Conservation (phyloP, 2,113 vertebrate genomes). For the Cinclus cinclus region DNA sequence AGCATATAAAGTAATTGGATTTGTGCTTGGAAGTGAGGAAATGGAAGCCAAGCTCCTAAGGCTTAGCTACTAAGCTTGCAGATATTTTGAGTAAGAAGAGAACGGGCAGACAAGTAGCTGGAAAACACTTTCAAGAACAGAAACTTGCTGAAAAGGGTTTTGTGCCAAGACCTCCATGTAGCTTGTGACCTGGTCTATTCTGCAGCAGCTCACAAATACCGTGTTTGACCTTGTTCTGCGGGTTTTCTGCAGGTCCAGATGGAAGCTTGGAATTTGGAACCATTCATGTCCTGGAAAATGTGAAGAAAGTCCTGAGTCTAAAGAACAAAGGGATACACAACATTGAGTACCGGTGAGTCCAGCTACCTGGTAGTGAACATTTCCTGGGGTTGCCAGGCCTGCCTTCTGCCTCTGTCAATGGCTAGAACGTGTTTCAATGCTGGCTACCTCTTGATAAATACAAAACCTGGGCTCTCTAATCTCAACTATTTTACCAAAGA, state of each 20-base stretch:
- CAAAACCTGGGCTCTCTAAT: too few relatives aligned
- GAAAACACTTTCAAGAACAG: too few relatives aligned
- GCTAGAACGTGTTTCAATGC: too few relatives aligned
- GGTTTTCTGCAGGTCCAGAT: conserved; percentile 69
- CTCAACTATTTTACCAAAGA: too few relatives aligned
- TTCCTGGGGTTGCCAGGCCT: too few relatives aligned
- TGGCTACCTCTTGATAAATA: too few relatives aligned
- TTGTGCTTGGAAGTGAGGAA: neutral
- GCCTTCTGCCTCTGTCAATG: too few relatives aligned
- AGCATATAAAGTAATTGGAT: neutral
- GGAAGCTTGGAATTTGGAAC: conserved; percentile 84
- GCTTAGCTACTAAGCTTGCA: neutral
- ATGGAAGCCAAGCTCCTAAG: accelerated
- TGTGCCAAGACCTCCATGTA: neutral
- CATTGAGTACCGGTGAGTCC: too few relatives aligned
- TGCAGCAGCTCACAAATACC: neutral
- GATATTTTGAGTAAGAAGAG: neutral
- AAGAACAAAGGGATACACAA: too few relatives aligned
- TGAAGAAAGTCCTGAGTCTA: too few relatives aligned
- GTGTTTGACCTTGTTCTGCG: accelerated
- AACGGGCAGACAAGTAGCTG: neutral
- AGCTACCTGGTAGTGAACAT: too few relatives aligned
- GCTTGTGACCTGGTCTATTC: neutral
- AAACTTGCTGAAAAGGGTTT: neutral
- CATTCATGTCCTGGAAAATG: conserved; percentile 74